phyloP scores from a whole-genome alignment of 2,888 invertebrate genomes.

The Thymelicus acteon region DNA sequence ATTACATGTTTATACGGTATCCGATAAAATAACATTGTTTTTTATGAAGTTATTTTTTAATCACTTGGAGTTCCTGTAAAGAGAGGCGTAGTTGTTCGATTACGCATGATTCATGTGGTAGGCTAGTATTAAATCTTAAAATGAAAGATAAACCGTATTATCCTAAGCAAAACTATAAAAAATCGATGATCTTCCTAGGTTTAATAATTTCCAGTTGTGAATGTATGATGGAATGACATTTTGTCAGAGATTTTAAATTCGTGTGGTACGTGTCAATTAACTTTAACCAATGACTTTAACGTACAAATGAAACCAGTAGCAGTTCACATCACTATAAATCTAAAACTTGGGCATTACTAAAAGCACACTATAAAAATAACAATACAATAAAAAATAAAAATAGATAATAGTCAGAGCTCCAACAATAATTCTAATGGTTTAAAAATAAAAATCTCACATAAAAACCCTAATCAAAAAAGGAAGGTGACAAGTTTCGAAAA shows the following conservation, averaged over 20 bases:
- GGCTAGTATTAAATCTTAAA: too few relatives aligned
- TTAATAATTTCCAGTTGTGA: too few relatives aligned
- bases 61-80: too few relatives aligned
- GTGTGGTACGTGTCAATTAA: background rate
- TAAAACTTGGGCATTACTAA: conserved; percentile 3
- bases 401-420: background rate
- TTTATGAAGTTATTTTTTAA: background rate
- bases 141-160: too few relatives aligned
- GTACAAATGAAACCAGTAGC: background rate
- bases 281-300: too few relatives aligned
- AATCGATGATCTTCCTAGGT: too few relatives aligned
- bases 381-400: background rate
- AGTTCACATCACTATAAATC: conserved; percentile 2
- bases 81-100: too few relatives aligned
- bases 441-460: conserved; percentile 22
- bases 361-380: conserved; percentile 13
- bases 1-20: background rate
- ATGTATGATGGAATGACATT: too few relatives aligned
- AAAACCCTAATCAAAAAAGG: conserved; percentile 20
- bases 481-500: conserved; percentile 26
- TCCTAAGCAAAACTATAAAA: too few relatives aligned
- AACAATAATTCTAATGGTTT: conserved; percentile 22
- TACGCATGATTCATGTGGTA: too few relatives aligned
- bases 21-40: too few relatives aligned
- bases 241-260: background rate